A percentile compares a stretch with the other conserved stretches of the same genome.
Conservation (phyloP, 2,888 invertebrate genomes). For the Oscheius sp. region DNA sequence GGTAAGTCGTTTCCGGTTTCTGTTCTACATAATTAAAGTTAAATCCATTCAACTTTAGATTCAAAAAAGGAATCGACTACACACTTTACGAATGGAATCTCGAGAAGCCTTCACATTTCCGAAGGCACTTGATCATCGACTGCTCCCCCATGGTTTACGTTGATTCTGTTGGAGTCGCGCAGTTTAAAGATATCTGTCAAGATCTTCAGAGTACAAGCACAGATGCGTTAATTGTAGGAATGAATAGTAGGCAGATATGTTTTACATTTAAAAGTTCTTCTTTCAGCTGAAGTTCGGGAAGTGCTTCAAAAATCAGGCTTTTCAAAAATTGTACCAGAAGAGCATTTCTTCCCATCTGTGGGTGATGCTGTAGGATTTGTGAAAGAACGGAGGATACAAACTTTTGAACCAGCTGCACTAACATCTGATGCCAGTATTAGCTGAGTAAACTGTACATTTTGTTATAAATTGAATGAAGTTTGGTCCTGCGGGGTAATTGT, state of each 20-base stretch:
- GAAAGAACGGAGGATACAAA: slow-evolving; percentile 1
- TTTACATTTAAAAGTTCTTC: neutral
- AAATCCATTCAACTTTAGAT: neutral
- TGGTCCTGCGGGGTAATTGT: no score
- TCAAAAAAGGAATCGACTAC: slow-evolving; percentile 13
- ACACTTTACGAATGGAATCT: slow-evolving; percentile 6
- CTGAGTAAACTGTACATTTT: neutral
- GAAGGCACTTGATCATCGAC: slow-evolving; percentile 49
- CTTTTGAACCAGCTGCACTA: neutral
- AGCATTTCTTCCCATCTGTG: slow-evolving; percentile 23
- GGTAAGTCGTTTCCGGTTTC: neutral
- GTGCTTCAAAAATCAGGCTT: neutral
- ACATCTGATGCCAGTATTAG: neutral
- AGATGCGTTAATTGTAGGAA: neutral
- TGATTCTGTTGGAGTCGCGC: slow-evolving; percentile 64
- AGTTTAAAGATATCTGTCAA: slow-evolving; percentile 42
- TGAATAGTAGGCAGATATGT: neutral
- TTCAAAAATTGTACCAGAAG: slow-evolving; percentile 2
- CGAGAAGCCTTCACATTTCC: slow-evolving; percentile 11
- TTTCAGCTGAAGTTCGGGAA: slow-evolving; percentile 15
- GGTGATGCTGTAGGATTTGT: slow-evolving; percentile 27
- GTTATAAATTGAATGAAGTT: no score
- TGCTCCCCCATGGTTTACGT: slow-evolving; percentile 59
- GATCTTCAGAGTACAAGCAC: slow-evolving; percentile 3
- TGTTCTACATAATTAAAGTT: neutral